Evolutionary conservation across 2,888 invertebrate species (phyloP), one percentile per base, ranked within the genome.

Genomic region (Gasteruption jaculator): DNA sequence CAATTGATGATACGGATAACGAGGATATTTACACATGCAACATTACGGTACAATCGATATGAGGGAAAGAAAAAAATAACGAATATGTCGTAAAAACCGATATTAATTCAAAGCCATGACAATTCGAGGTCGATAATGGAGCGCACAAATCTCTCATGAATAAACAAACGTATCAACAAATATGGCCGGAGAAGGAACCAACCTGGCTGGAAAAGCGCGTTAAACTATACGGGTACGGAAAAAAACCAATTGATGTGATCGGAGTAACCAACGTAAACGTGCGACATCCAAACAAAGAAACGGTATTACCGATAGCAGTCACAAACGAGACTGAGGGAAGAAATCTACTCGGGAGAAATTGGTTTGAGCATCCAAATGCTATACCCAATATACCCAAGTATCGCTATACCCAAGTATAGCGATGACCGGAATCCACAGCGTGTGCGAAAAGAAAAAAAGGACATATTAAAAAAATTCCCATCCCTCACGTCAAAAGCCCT

Each of bases 311-410:
- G n/a, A 33, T 46, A 10, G 35, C 38, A 22, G 38, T 40, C 4
- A 43, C 43, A 7, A 39, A 43, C 14, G 41, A 43, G 15, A 43
- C 16, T 10, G n/a, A 7, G 15, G 43, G 43, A 18, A 37, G 38
- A 25, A 46, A 43, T 16, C 18, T 46, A 34, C 21, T 46, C 10
- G 46, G 46, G 31, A 19, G 34, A 33, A 46, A 46, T 37, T 46
- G 43, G 43, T 46, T 43, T 16, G 41, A 21, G 29, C 10, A 43
- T n/a, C 15, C n/a, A n/a, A n/a, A n/a, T n/a, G n/a, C n/a, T n/a
- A n/a, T n/a, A n/a, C n/a, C n/a, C n/a, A n/a, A n/a, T n/a, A n/a
- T n/a, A n/a, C n/a, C n/a, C n/a, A n/a, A n/a, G n/a, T n/a, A n/a
- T n/a, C n/a, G n/a, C n/a, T n/a, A n/a, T n/a, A n/a, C n/a, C n/a